phyloP scores from a whole-genome alignment of 2,888 invertebrate species.

The Pegoplata infirma region DNA sequence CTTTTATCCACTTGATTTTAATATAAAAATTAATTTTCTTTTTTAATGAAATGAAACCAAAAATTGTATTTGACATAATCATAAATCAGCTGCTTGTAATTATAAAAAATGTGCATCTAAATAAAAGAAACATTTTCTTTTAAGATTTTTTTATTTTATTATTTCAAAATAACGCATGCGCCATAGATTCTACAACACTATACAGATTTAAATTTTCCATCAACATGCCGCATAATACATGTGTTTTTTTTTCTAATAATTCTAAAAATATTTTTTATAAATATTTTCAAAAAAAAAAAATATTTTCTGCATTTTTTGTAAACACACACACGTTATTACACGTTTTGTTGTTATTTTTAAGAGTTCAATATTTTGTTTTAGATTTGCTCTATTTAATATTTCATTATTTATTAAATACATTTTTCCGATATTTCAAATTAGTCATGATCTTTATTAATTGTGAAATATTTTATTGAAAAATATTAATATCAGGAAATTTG shows the following conservation, averaged over 20 bases:
- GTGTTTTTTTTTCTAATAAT: slow-evolving; percentile 24
- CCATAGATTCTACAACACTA: slow-evolving; percentile 22
- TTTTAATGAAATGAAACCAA: slow-evolving; percentile 1
- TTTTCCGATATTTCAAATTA: neutral
- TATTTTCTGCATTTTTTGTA: slow-evolving; percentile 4
- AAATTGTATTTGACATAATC: slow-evolving; percentile 25
- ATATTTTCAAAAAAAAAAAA: neutral
- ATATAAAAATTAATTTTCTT: neutral
- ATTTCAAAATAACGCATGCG: slow-evolving; percentile 53
- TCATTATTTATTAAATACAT: neutral
- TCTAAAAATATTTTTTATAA: slow-evolving; percentile 47
- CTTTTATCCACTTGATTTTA: neutral
- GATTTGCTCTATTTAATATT: slow-evolving; percentile 3
- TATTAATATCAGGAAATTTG: neutral
- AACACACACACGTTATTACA: slow-evolving; percentile 5
- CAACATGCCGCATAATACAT: slow-evolving; percentile 27
- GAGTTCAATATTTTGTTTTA: neutral
- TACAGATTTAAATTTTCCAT: slow-evolving; percentile 42
- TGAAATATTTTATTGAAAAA: neutral
- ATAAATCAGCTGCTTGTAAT: slow-evolving; percentile 51
- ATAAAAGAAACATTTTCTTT: slow-evolving; percentile 8
- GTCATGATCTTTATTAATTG: neutral
- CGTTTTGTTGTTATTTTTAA: neutral
- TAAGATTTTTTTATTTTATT: slow-evolving; percentile 16
- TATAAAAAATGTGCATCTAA: slow-evolving; percentile 40